Evolutionary conservation across 1,140 invertebrate species (phyloP), one percentile per base, ranked within the genome.

Genomic region (Uloborus diversus): DNA sequence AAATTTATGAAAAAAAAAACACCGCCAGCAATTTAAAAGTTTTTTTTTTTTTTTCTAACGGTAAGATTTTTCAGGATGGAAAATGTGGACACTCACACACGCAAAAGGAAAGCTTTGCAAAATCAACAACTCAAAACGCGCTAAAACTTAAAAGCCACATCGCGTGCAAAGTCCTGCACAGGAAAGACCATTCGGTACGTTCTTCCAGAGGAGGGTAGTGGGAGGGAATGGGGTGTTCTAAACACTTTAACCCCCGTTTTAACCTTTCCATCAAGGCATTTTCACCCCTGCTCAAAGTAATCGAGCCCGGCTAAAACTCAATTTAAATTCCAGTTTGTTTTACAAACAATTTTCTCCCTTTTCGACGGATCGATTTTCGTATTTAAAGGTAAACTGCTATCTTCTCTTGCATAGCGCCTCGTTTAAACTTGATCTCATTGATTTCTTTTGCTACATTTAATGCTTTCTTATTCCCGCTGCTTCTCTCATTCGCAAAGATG

Each of bases 261-360:
- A 62, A 62, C 59, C 59, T 62, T 53, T 49, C 68, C 68, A 57
- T 59, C 49, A 69, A 69, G 66, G 66, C 33, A 71, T 71, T 71
- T 71, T 51, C 68, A 71, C 53, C 68, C 66, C n/a, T 20, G 66
- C 4, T 69, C 28, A 20, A 20, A 20, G 49, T 53, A 53, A 53
- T 53, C 49, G 49, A 53, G 49, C 49, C 49, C 13, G 49, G 20
- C 49, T 53, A 53, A 53, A 53, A 53, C 49, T 53, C 49, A 53
- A 53, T 53, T 53, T 53, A 53, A 53, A 53, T 53, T 53, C 49
- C 49, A 53, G 49, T 53, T 53, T 53, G 49, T 53, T 53, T 53
- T 53, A 53, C 49, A 53, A 53, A 53, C 49, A 53, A 53, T 53
- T 53, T 53, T 53, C 49, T 53, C 49, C 49, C 49, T 9, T 53